A percentile compares a stretch with the other conserved stretches of the same genome.
Conservation (phyloP, 2,888 invertebrate species). For the Drosophila nr. fundita region DNA sequence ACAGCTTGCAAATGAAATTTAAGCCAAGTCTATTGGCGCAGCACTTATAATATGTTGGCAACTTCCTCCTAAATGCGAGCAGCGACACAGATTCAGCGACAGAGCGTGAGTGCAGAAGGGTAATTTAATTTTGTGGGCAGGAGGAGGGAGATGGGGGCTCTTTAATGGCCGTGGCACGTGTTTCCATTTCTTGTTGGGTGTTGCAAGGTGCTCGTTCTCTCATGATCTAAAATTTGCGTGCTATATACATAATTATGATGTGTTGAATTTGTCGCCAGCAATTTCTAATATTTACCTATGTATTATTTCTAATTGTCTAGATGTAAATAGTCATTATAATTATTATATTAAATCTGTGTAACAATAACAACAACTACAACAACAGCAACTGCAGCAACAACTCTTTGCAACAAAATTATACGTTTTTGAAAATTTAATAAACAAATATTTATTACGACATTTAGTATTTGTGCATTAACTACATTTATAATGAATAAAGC, state of each 20-base stretch:
- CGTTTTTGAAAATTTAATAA: slow-evolving; percentile 46
- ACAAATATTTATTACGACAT: slow-evolving; percentile 71
- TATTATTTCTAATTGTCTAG: slow-evolving; percentile 25
- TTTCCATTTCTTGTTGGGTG: slow-evolving; percentile 24
- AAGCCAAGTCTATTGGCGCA: slow-evolving; percentile 46
- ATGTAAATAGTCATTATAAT: slow-evolving; percentile 78
- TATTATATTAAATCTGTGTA: slow-evolving; percentile 50
- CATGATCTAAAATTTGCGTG: slow-evolving; percentile 26
- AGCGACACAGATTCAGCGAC: not conserved
- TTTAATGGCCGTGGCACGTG: slow-evolving; percentile 43
- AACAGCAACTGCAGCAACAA: not conserved
- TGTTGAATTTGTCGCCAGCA: slow-evolving; percentile 24
- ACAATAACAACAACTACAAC: slow-evolving; percentile 16
- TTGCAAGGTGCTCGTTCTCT: slow-evolving; percentile 4
- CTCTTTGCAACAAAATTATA: slow-evolving; percentile 35
- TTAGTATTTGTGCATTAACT: slow-evolving; percentile 66
- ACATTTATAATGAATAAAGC: slow-evolving; percentile 54
- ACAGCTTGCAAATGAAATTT: slow-evolving; percentile 43
- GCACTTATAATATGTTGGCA: slow-evolving; percentile 20
- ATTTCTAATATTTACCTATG: slow-evolving; percentile 1
- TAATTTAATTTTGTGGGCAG: slow-evolving; percentile 30
- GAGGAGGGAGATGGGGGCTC: not conserved
- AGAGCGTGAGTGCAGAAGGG: slow-evolving; percentile 1
- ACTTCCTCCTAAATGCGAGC: not conserved
- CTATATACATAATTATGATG: slow-evolving; percentile 23